Evolutionary conservation across 2,888 invertebrate species (phyloP), one percentile per base, ranked within the genome.

Genomic region (Tinea semifulvella): DNA sequence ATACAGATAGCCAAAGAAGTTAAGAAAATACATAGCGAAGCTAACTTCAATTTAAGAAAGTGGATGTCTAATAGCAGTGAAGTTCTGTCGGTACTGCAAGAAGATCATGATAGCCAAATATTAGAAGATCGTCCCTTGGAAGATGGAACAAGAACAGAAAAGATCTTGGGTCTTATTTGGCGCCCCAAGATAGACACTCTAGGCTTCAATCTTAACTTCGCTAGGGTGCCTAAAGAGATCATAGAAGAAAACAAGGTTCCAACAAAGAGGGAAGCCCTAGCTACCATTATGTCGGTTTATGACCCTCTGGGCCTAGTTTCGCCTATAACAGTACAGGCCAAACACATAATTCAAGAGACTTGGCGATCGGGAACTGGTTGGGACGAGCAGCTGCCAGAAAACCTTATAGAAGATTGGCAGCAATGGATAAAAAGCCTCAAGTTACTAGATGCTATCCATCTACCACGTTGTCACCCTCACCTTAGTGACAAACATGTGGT

Each of bases 1-100:
- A 22, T 11, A 6, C 4, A n/a, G 5, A 7, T 53, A 22, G 14
- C 38, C 14, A 8, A n/a, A 2, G 27, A 26, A 1, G 27, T 47
- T 3, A 11, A n/a, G 6, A 11, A 18, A 8, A 39, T n/a, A n/a
- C n/a, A n/a, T n/a, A n/a, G n/a, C n/a, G n/a, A n/a, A n/a, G n/a
- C n/a, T 22, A 22, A 7, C 22, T 22, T 7, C 22, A 22, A 22
- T 8, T 22, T 22, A 22, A 22, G 22, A 22, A 8, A 8, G 5
- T 22, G 22, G 22, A 22, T 8, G 5, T 22, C 8, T 22, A 22
- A 22, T n/a, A n/a, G n/a, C n/a, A n/a, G n/a, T 5, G 22, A 22
- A 22, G 22, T 22, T 22, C 6, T 5, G 22, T 22, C 22, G 22
- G 8, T 7, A 22, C 8, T 22, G 5, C 22, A 22, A 22, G 22